Conservation (phyloP, 2,113 vertebrate genomes). For the Chloebia gouldiae region DNA sequence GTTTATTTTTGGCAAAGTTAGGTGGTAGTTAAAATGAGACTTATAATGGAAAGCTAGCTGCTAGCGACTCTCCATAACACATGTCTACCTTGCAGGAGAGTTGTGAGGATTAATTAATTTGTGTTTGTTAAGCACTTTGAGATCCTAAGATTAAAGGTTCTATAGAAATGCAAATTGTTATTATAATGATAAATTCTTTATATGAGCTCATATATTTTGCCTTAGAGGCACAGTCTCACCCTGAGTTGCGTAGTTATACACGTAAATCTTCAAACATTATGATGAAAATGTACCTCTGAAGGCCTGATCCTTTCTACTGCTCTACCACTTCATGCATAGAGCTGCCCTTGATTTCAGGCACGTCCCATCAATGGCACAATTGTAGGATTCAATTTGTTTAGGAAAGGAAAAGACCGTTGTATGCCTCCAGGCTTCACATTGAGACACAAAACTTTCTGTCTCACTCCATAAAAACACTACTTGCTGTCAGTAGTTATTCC, state of each 20-base stretch:
- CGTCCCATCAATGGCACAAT: background rate
- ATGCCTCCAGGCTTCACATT: background rate
- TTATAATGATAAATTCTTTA: conserved; percentile 54
- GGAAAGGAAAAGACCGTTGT: background rate
- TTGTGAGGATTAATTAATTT: conserved; percentile 67
- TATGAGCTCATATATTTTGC: conserved; percentile 64
- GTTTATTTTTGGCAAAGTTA: conserved; percentile 60
- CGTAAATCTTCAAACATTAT: conserved; percentile 40
- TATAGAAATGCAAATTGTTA: conserved; percentile 65
- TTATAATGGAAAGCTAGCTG: conserved; percentile 62
- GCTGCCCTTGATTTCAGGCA: background rate
- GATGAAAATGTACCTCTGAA: background rate
- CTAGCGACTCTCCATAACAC: conserved; percentile 50
- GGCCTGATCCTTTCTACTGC: background rate
- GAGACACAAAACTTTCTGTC: background rate
- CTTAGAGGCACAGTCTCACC: conserved; percentile 48
- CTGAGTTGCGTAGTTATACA: conserved; percentile 48
- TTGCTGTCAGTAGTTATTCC: background rate
- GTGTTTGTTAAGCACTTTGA: conserved; percentile 33
- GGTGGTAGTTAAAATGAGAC: conserved; percentile 40
- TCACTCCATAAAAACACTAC: background rate
- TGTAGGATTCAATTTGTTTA: background rate
- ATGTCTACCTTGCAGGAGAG: conserved; percentile 53
- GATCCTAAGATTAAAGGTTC: conserved; percentile 61
- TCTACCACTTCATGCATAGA: background rate